Base-by-base conservation (phyloP, 2,888 invertebrate genomes). In the Tetanocera ferruginea region DNA sequence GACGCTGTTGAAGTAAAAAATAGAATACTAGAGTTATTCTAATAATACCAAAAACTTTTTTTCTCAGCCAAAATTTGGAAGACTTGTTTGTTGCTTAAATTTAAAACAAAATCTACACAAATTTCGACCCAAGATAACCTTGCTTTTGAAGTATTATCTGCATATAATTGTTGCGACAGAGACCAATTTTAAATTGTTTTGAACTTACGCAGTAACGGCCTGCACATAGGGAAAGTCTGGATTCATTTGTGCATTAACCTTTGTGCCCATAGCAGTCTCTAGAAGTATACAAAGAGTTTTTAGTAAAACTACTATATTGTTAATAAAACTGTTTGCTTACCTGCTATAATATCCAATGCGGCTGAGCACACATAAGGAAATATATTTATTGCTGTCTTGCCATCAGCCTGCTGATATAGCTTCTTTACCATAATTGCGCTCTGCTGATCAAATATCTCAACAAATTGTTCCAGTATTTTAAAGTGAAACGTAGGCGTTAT, bases 381-480 rank as follows among this genome's bases (percentile, higher is more conserved):
- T 64, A 83, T 77, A 79, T 83, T 80, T 43, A 83, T 62, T 3
- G 80, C 64, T 9, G 77, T 76, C n/a, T 91, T 90, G 1, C 91
- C 90, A 6, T 88, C 83, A 1, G 86, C 86, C 77, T 88, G 83
- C 23, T 82, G 71, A 19, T 84, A 85, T 31, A 94, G 86, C 81
- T 92, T 92, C 1, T 92, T 87, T 0, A 91, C 86, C 80, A 95
- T 88, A 37, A 92, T 90, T 57, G 90, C 87, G 19, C 92, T 90
- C 80, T 93, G 93, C 79, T 92, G 92, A 83, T 94, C 93, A 86
- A 95, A 95, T 0, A 94, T 92, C 3, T 93, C 93, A 8, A 94
- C 88, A 86, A 95, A 95, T 83, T 94, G 92, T 84, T 94, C 93
- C 49, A 96, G 89, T 78, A 95, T 95, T 85, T 94, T 93, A 86